A percentile compares a stretch with the other conserved stretches of the same genome.
These are phyloP conservation scores for Polydrusus tereticollis DNA, from an alignment of 2,888 invertebrate species.

Conservation along the genomic window DNA sequence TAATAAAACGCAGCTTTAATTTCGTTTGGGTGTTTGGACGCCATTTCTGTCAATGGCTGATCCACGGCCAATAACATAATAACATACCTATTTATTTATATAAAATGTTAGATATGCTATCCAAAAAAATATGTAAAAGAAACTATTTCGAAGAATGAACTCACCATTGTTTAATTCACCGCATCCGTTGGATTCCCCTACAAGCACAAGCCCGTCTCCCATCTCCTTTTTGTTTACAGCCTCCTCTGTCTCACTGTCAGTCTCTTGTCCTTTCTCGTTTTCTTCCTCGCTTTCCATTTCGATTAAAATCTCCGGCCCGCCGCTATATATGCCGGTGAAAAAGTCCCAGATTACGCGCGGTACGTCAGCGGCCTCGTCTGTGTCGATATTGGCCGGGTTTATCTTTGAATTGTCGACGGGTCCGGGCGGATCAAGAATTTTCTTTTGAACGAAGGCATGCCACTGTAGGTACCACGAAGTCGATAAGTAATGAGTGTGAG, in stretches of 20 bases:
- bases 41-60: too few relatives aligned
- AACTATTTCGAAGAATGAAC: constrained; percentile 7
- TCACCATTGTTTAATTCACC: not conserved
- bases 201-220: not conserved
- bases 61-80: too few relatives aligned
- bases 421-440: constrained; percentile 83
- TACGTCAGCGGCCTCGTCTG: constrained; percentile 78
- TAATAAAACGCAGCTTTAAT: too few relatives aligned
- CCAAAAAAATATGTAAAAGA: too few relatives aligned
- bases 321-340: constrained; percentile 87
- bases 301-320: constrained; percentile 83
- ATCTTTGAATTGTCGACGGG: constrained; percentile 89
- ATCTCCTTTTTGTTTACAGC: not conserved
- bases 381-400: constrained; percentile 71
- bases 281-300: constrained; percentile 30
- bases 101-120: too few relatives aligned
- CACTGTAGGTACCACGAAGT: constrained; percentile 73
- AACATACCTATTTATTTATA: too few relatives aligned
- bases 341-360: constrained; percentile 90
- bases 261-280: constrained; percentile 2
- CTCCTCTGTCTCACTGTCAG: constrained; percentile 9
- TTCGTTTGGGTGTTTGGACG: too few relatives aligned
- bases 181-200: not conserved
- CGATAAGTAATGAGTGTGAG: constrained; percentile 62
- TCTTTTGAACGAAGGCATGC: constrained; percentile 89